Evolutionary conservation across 2,113 vertebrate genomes (phyloP), one percentile per base, ranked within the genome.

Genomic region (Anguilla japonica): DNA sequence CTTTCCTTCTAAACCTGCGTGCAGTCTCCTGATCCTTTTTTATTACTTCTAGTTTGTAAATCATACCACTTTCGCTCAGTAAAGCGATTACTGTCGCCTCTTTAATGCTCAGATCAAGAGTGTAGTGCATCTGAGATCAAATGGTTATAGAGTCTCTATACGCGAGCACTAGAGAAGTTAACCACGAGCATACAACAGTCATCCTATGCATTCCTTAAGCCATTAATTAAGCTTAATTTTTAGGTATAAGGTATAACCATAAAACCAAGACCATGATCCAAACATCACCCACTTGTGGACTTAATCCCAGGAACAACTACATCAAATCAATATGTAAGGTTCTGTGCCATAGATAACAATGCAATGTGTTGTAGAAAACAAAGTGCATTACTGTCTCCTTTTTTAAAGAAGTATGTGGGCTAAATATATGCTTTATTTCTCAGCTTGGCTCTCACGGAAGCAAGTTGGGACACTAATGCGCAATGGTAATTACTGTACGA

Each of bases 31-130:
- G 41, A 43, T 83, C 41, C 81, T 56, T 75, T 75, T 75, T n/a
- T 83, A 53, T 83, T 83, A 83, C 81, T 50, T 83, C 46, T 50
- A 26, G 81, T 83, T 83, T 83, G 81, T 83, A 83, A 83, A 83
- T 83, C 81, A 83, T 29, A 83, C 43, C 81, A 56, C 81, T 53
- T 53, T 83, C 22, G 5, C 46, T 34, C 26, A 56, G 81, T 83
- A 53, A 83, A 26, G 46, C 11, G 81, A 83, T 57, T 83, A 57
- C 41, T 15, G 81, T 53, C n/a, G 26, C 46, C 41, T n/a, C 81
- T 83, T 83, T 83, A 50, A 50, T 83, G 81, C 50, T 56, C 22
- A 56, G 71, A 75, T 34, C 71, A 75, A 29, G 22, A 53, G 81
- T 13, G 26, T 22, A 83, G 26, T n/a, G 46, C 81, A 53, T 53